A percentile compares a stretch with the other conserved stretches of the same genome.
Conservation (phyloP, 2,888 invertebrate species). For the Drosophila neotestacea region DNA sequence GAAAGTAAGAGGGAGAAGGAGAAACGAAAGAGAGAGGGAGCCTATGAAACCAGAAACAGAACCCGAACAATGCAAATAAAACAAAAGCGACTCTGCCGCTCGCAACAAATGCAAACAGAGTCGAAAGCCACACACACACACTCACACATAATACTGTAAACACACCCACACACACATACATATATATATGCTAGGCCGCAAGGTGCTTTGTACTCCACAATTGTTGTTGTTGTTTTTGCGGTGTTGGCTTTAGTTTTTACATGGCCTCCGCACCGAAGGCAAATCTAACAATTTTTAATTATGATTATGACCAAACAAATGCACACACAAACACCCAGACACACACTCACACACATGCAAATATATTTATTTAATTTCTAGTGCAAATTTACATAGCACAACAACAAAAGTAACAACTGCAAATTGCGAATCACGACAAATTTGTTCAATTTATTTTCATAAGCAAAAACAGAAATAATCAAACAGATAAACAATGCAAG, state of each 20-base stretch:
- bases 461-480: conserved; percentile 40
- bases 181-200: conserved; percentile 17
- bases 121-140: conserved; percentile 41
- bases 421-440: conserved; percentile 30
- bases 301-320: conserved; percentile 68
- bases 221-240: conserved; percentile 39
- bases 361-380: conserved; percentile 48
- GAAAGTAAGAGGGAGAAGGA: background rate
- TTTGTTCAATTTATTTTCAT: conserved; percentile 54
- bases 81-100: conserved; percentile 63
- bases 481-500: conserved; percentile 30
- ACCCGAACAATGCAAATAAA: conserved; percentile 74
- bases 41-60: conserved; percentile 38
- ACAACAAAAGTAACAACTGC: conserved; percentile 3
- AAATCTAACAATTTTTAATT: conserved; percentile 67
- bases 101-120: conserved; percentile 64
- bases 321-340: conserved; percentile 26
- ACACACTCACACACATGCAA: background rate
- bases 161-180: conserved; percentile 9
- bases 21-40: background rate
- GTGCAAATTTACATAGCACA: conserved; percentile 39
- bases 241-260: conserved; percentile 55
- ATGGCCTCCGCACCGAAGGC: conserved; percentile 20
- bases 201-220: conserved; percentile 48
- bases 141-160: conserved; percentile 21